Base-by-base conservation (phyloP, 2,797 vertebrate genomes). In the Leucoraja ocellata region DNA sequence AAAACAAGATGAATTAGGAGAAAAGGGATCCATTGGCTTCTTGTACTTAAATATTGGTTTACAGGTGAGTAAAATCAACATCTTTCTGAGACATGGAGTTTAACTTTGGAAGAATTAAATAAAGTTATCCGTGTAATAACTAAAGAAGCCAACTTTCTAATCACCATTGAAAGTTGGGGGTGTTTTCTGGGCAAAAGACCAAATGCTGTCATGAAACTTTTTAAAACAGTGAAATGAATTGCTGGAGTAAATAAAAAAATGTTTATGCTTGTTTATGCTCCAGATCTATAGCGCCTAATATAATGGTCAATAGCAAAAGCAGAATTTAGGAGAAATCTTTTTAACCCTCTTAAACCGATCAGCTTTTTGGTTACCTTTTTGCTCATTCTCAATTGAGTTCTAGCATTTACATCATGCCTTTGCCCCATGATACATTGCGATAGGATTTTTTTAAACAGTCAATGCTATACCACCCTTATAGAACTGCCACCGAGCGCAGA, bases 1-100 rank as follows among this genome's bases (percentile, higher is more conserved):
- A 95, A 99, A 99, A 94, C 98, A 99, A 95, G 99, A 99, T 0
- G 98, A 99, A 91, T 95, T 99, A n/a, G 99, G 98, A 63, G 99
- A 99, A 94, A 97, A 99, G 54, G 98, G 98, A 93, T 97, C 98
- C 94, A 98, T 99, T 2, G 99, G 99, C 86, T 99, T 99, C 95
- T 96, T 99, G 1, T 99, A 99, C 96, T 97, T 99, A 91, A 99
- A 99, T 96, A 99, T 99, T 1, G 99, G 99, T 3, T 96, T 99
- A 93, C 98, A 99, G 98, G 99, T 99, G 95, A 96, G 95, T n/a
- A 0, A 32, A 39, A 23, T 7, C 28, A n/a, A 86, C 14, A 32
- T 18, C 8, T 16, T 46, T 5, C 9, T 92, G 39, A 25, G 36
- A 6, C 39, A 92, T 0, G 32, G n/a, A 46, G 23, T 46, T 23